These are phyloP conservation scores for Periphyllus acericola DNA, from an alignment of 2,888 invertebrate species.

Conservation along the genomic window DNA sequence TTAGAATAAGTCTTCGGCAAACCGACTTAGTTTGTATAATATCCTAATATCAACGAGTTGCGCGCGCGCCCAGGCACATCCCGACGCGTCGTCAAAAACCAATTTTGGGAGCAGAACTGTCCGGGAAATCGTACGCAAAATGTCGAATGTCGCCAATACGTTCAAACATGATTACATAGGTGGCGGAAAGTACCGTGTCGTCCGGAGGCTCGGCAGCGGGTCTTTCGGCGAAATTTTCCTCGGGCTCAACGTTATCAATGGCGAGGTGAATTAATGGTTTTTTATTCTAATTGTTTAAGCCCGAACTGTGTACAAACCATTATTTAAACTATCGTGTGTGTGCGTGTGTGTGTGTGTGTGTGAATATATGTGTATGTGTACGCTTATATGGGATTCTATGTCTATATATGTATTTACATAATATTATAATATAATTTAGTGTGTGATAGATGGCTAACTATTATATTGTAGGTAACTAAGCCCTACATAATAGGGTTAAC, in stretches of 20 bases:
- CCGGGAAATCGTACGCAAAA: constrained; percentile 60
- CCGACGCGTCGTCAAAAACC: constrained; percentile 49
- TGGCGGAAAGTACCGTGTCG: constrained; percentile 92
- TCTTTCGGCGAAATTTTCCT: constrained; percentile 99
- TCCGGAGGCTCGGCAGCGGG: constrained; percentile 87
- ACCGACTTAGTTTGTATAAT: constrained; percentile 1
- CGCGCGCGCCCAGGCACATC: constrained; percentile 48
- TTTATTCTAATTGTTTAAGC: constrained; percentile 1
- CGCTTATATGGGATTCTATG: neutral
- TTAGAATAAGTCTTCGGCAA: constrained; percentile 33
- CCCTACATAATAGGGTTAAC: too few species aligned
- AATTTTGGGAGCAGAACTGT: constrained; percentile 39
- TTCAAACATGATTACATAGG: constrained; percentile 80
- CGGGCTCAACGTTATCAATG: constrained; percentile 89
- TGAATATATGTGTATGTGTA: neutral
- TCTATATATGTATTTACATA: neutral
- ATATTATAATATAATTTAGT: neutral
- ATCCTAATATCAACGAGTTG: constrained; percentile 26
- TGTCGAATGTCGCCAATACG: constrained; percentile 63
- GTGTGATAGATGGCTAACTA: too few species aligned
- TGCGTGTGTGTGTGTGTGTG: neutral
- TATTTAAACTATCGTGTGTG: neutral
- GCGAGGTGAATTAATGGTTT: constrained; percentile 77
- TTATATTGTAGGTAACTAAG: neutral
- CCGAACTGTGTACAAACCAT: constrained; percentile 13